phyloP scores from a whole-genome alignment of 2,113 vertebrate genomes.

The Uropsilus gracilis region DNA sequence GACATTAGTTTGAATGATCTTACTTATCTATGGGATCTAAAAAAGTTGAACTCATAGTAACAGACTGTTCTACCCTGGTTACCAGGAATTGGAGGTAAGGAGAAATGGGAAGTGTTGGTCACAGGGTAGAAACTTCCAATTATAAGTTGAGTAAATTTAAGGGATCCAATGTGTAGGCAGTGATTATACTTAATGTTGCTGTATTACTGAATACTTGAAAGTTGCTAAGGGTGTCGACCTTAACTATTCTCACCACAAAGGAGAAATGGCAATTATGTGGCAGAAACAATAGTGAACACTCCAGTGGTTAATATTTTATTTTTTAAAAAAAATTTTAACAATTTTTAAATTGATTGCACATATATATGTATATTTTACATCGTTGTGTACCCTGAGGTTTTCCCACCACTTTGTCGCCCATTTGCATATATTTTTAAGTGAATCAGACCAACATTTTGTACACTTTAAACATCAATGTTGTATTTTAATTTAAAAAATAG shows the following conservation, averaged over 20 bases:
- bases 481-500: not conserved
- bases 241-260: not conserved
- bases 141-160: not conserved
- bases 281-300: not conserved
- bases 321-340: too few relatives aligned
- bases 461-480: not conserved
- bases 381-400: too few relatives aligned
- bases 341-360: too few relatives aligned
- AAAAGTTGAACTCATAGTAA: not conserved
- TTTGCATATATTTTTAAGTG: not conserved
- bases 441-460: not conserved
- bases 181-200: conserved; percentile 2
- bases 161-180: not conserved
- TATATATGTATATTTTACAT: too few relatives aligned
- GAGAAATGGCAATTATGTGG: not conserved
- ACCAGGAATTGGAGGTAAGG: not conserved
- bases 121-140: not conserved
- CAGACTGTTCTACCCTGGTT: not conserved
- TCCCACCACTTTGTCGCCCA: too few relatives aligned
- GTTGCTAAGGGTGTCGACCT: not conserved
- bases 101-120: conserved; percentile 8
- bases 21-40: not conserved
- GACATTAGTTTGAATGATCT: not conserved
- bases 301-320: not conserved
- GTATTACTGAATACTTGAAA: not conserved